Percentiles rank a stretch among this genome's conserved stretches.
Evolutionary conservation across 2,888 invertebrate genomes (phyloP).

Genomic region (Taenaris catops): DNA sequence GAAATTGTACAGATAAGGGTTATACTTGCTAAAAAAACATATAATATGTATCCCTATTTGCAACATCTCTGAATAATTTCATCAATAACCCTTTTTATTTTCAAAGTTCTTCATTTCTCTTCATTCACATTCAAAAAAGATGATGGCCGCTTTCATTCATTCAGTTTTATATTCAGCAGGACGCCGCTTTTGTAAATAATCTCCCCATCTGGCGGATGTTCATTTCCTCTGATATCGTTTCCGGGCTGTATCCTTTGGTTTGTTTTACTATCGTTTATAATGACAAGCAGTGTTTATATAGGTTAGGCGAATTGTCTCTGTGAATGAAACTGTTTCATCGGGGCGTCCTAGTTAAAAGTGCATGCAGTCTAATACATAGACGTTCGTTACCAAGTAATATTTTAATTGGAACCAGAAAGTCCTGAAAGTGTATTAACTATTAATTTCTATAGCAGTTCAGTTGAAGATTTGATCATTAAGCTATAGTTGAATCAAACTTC

Average conservation of each 20-base stretch:
- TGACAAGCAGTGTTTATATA: slow-evolving; percentile 40
- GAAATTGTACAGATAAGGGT: too few relatives aligned
- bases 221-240: slow-evolving; percentile 69
- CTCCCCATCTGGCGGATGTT: slow-evolving; percentile 75
- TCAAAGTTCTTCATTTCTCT: slow-evolving; percentile 7
- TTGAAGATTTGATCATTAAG: too few relatives aligned
- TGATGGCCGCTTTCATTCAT: slow-evolving; percentile 24
- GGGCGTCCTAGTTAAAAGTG: too few relatives aligned
- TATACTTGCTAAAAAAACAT: too few relatives aligned
- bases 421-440: too few relatives aligned
- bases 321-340: too few relatives aligned
- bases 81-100: slow-evolving; percentile 10
- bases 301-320: slow-evolving; percentile 4
- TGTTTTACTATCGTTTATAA: slow-evolving; percentile 64
- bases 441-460: too few relatives aligned
- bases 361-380: too few relatives aligned
- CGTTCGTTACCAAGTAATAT: too few relatives aligned
- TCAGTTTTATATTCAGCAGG: slow-evolving; percentile 21
- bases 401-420: too few relatives aligned
- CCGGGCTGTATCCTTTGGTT: slow-evolving; percentile 60
- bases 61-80: slow-evolving; percentile 21
- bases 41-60: slow-evolving; percentile 28
- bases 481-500: too few relatives aligned
- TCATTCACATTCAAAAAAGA: slow-evolving; percentile 26
- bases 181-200: slow-evolving; percentile 31